These are phyloP conservation scores for Chroicocephalus ridibundus DNA, from an alignment of 2,113 vertebrate genomes.

Conservation along the genomic window DNA sequence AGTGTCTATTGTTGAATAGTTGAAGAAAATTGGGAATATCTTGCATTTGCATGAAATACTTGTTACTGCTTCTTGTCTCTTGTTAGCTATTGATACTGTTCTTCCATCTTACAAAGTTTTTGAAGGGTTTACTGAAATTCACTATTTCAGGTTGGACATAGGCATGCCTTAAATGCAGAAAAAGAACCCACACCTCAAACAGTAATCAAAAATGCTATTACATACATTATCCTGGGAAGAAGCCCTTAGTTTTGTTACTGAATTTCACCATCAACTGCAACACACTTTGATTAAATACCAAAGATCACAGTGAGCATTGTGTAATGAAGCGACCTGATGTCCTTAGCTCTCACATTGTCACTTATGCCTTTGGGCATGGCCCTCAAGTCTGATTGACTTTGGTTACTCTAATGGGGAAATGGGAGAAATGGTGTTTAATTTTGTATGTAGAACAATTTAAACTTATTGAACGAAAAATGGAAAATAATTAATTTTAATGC, in stretches of 20 bases:
- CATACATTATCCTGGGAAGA: neutral
- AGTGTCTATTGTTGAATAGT: too few species aligned
- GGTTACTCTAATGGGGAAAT: neutral
- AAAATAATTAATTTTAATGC: neutral
- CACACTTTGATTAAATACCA: neutral
- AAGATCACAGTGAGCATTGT: neutral
- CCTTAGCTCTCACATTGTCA: neutral
- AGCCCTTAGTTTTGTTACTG: neutral
- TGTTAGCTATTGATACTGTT: neutral
- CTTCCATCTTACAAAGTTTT: neutral
- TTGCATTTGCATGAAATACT: neutral
- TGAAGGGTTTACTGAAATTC: neutral
- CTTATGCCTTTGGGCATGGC: neutral
- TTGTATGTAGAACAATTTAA: neutral
- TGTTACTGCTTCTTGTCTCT: neutral
- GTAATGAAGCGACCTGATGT: rapidly evolving
- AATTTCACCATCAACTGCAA: neutral
- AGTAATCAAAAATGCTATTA: neutral
- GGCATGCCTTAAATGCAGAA: neutral
- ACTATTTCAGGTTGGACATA: rapidly evolving
- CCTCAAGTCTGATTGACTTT: neutral
- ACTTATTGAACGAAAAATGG: neutral
- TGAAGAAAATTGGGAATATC: neutral
- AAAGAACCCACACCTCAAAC: neutral
- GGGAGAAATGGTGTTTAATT: neutral